Percentiles rank a stretch among this genome's conserved stretches.
Conservation (phyloP, 2,888 invertebrate species). For the Automeris io region DNA sequence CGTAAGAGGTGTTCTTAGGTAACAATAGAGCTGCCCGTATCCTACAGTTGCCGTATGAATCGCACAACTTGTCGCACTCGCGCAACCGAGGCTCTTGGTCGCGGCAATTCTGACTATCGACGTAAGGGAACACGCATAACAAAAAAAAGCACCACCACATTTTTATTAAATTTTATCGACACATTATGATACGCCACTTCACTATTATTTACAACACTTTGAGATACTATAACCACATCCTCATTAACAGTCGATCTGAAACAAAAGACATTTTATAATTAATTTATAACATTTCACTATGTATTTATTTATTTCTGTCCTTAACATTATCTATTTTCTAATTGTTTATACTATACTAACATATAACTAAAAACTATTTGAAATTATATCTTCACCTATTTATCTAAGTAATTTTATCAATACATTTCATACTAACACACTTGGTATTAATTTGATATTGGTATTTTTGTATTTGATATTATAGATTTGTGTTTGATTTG, state of each 20-base stretch:
- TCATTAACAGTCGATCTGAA: constrained; percentile 8
- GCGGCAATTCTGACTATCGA: constrained; percentile 48
- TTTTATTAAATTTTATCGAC: constrained; percentile 18
- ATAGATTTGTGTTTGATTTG: too few relatives aligned
- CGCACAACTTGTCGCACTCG: constrained; percentile 70
- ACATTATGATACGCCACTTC: constrained; percentile 6
- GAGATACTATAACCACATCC: neutral
- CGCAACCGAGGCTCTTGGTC: constrained; percentile 47
- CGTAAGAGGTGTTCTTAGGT: constrained; percentile 74
- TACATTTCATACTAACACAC: too few relatives aligned
- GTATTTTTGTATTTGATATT: too few relatives aligned
- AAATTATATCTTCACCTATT: too few relatives aligned
- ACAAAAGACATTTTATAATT: constrained; percentile 6
- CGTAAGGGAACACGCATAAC: constrained; percentile 25
- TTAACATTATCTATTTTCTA: too few relatives aligned
- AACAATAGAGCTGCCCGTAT: constrained; percentile 81
- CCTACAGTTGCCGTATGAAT: constrained; percentile 69
- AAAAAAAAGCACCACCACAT: constrained; percentile 46
- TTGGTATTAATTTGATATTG: too few relatives aligned
- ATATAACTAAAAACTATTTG: too few relatives aligned
- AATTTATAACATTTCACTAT: neutral
- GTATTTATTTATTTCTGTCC: too few relatives aligned
- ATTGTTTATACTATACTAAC: too few relatives aligned
- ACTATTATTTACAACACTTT: neutral
- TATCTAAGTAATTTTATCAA: too few relatives aligned